Base-by-base conservation (phyloP, 2,888 invertebrate genomes). In the Rhaphigaster nebulosa region DNA sequence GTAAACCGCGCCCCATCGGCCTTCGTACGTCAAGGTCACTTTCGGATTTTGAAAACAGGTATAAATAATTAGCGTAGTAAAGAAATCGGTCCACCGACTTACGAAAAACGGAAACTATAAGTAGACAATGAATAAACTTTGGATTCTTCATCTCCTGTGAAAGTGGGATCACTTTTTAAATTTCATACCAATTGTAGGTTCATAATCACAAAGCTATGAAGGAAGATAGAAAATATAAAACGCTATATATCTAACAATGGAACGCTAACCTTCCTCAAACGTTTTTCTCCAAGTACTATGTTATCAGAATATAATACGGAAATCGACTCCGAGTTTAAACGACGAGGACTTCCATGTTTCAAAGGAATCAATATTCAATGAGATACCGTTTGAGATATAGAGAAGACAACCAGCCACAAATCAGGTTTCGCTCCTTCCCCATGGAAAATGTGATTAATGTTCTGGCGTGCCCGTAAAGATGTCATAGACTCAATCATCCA, bases 1-100 rank as follows among this genome's bases (percentile, higher is more conserved):
- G 20, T 45, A 45, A 50, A 45, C 45, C 84, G 84, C 84, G 84
- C 84, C 84, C 45, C 45, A 41, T n/a, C n/a, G 84, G 45, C 84
- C 84, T 84, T 50, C 84, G 70, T 38, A 76, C 70, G 20, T 38
- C 70, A 20, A 76, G 70, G 70, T 76, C 70, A 34, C 70, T 20
- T 76, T 76, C 70, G 5, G 70, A 76, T 76, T 76, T 76, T 76
- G 34, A 76, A 76, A 76, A 76, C 70, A 20, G 18, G 70, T 38
- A 76, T 6, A 76, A 76, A 38, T 38, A 20, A 76, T 38, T 76
- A 38, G 38, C 29, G 23, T 10, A 23, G 20, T 8, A 15, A 3
- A 29, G 60, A 18, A 13, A 20, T n/a, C n/a, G n/a, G n/a, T n/a
- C n/a, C 18, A 70, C 13, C 4, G 8, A 6, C 1, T 70, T 34